These are phyloP conservation scores for Chelidonichthys spinosus DNA, from an alignment of 2,797 vertebrate genomes.

Conservation along the genomic window DNA sequence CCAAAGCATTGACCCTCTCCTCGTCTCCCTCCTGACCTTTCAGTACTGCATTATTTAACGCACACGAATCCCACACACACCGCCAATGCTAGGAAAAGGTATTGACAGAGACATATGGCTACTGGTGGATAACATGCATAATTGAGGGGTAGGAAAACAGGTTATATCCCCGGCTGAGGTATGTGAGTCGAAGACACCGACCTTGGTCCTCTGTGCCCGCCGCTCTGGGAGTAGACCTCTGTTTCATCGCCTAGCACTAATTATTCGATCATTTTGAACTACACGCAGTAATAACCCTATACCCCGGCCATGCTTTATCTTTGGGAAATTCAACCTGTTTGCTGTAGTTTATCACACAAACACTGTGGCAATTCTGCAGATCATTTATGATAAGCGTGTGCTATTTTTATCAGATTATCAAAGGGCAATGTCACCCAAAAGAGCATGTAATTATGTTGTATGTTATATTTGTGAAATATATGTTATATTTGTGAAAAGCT, in stretches of 20 bases:
- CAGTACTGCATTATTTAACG: slow-evolving; percentile 87
- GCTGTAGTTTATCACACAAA: not conserved
- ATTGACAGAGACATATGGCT: slow-evolving; percentile 87
- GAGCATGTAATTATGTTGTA: not conserved
- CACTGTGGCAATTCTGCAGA: not conserved
- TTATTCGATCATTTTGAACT: slow-evolving; percentile 67
- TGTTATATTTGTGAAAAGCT: not conserved
- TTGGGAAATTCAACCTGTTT: slow-evolving; percentile 2
- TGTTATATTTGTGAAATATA: not conserved
- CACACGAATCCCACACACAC: slow-evolving; percentile 85
- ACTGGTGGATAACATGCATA: slow-evolving; percentile 83
- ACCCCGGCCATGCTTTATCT: slow-evolving; percentile 26
- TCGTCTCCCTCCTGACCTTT: slow-evolving; percentile 84
- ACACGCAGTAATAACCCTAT: slow-evolving; percentile 27
- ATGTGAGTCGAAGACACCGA: slow-evolving; percentile 66
- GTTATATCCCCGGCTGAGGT: slow-evolving; percentile 74
- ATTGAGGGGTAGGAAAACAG: slow-evolving; percentile 84
- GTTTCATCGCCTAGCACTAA: slow-evolving; percentile 67
- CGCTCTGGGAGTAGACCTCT: slow-evolving; percentile 54
- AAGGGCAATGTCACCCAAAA: not conserved
- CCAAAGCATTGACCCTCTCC: slow-evolving; percentile 79
- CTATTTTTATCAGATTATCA: not conserved
- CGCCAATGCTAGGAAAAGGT: slow-evolving; percentile 80
- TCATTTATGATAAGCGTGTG: not conserved
- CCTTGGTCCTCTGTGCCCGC: slow-evolving; percentile 67